phyloP scores from a whole-genome alignment of 2,888 invertebrate genomes.

The Protonemura montana region DNA sequence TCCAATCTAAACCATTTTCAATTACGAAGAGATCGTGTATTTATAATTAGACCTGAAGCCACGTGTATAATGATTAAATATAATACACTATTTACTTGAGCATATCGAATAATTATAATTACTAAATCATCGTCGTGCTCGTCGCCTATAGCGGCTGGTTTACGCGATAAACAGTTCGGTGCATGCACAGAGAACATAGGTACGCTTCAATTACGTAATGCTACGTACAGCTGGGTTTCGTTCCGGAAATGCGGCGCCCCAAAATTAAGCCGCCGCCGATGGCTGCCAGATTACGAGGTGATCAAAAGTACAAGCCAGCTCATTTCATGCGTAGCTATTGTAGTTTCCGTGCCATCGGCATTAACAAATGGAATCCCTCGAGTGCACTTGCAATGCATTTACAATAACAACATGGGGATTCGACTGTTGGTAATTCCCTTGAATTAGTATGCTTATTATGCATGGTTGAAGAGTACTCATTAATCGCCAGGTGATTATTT shows the following conservation, averaged over 20 bases:
- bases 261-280: background rate
- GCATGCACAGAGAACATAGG: background rate
- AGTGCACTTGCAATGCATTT: background rate
- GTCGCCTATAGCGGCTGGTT: background rate
- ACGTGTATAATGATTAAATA: background rate
- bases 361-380: background rate
- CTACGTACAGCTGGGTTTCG: background rate
- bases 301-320: background rate
- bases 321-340: background rate
- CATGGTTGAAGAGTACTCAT: background rate
- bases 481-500: no score
- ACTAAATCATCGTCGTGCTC: background rate
- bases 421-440: background rate
- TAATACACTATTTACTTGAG: background rate
- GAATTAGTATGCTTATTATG: background rate
- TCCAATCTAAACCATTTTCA: background rate
- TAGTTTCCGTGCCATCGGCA: background rate
- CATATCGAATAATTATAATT: constrained; percentile 1
- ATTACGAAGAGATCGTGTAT: background rate
- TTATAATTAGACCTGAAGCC: constrained; percentile 4
- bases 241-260: background rate
- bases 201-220: background rate
- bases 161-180: background rate
- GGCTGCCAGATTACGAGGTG: background rate
- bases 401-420: background rate